Evolutionary conservation across 2,888 invertebrate species (phyloP), one percentile per base, ranked within the genome.

Genomic region (Rhagophthalmus giganteus): DNA sequence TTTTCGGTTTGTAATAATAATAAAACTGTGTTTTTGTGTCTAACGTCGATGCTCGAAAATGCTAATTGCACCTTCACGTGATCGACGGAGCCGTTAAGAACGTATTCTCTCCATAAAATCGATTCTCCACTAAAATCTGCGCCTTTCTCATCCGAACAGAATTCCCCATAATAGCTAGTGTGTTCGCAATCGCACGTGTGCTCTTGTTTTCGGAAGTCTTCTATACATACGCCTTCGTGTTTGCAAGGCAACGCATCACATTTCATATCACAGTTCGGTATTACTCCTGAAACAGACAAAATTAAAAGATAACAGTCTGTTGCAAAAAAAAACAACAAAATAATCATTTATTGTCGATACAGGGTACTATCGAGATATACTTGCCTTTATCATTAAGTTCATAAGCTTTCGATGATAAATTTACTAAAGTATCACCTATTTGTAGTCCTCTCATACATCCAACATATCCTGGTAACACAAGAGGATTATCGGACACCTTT

Each of bases 111-210:
- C 66, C 88, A 87, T 26, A 94, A 73, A 53, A 87, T 86, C 10
- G 92, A 90, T 67, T 91, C 90, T 0, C 93, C 93, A 60, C 88
- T 88, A 61, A 94, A 94, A 65, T 90, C 90, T 0, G 92, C 93
- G 0, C 91, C 94, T 69, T 91, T 91, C 70, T 94, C 92, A 74
- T 91, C 90, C 59, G 87, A 86, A 67, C 94, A 94, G 64, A 86
- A 84, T 62, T 92, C 90, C 8, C 94, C 94, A 60, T 90, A 87
- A 70, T 93, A 94, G 47, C 93, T 94, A 0, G 94, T 94, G 54
- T 88, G 82, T 62, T 91, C 90, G 62, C 94, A 94, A 59, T 93
- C 86, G 67, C 95, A 95, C 6, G 87, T 86, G 59, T 90, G 90
- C 57, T 88, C 87, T 63, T 90, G 90, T 55, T 87, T 86, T 8